These are phyloP conservation scores for Phrynocephalus versicolor DNA, from an alignment of 2,113 vertebrate genomes.

Conservation along the genomic window DNA sequence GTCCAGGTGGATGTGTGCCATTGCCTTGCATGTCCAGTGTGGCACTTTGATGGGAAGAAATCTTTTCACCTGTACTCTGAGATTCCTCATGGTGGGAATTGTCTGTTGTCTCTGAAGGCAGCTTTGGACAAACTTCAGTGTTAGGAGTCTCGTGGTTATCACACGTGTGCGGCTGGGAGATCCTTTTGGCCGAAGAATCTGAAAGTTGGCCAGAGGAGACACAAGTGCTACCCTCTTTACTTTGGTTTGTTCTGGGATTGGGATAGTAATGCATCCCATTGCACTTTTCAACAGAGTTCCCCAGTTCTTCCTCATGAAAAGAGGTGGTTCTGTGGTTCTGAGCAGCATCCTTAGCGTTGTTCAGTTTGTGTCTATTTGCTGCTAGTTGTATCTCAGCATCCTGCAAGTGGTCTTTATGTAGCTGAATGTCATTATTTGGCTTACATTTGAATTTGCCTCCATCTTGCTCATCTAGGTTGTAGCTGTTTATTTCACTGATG, in stretches of 20 bases:
- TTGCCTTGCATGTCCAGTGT: not conserved
- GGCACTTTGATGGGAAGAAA: slow-evolving; percentile 18
- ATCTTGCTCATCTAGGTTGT: slow-evolving; percentile 56
- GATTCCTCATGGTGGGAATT: not conserved
- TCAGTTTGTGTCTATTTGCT: slow-evolving; percentile 14
- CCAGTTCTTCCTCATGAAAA: slow-evolving; percentile 1
- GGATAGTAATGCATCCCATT: slow-evolving; percentile 57
- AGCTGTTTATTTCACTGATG: slow-evolving; percentile 69
- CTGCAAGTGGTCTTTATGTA: slow-evolving; percentile 40
- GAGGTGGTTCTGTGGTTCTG: not conserved
- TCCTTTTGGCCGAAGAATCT: slow-evolving; percentile 8
- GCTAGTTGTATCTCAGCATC: slow-evolving; percentile 27
- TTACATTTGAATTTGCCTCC: slow-evolving; percentile 55
- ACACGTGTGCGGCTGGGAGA: not conserved
- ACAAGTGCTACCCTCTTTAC: slow-evolving; percentile 20
- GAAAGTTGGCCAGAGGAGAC: slow-evolving; percentile 8
- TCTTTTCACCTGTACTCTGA: not conserved
- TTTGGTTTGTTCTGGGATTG: not conserved
- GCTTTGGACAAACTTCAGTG: not conserved
- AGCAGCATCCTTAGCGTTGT: slow-evolving; percentile 21
- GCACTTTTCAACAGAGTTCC: slow-evolving; percentile 24
- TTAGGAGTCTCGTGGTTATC: not conserved
- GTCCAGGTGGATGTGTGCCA: slow-evolving; percentile 34
- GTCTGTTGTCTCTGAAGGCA: not conserved
- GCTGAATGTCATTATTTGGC: slow-evolving; percentile 38